phyloP scores from a whole-genome alignment of 2,113 vertebrate genomes.

The Candoia aspera region DNA sequence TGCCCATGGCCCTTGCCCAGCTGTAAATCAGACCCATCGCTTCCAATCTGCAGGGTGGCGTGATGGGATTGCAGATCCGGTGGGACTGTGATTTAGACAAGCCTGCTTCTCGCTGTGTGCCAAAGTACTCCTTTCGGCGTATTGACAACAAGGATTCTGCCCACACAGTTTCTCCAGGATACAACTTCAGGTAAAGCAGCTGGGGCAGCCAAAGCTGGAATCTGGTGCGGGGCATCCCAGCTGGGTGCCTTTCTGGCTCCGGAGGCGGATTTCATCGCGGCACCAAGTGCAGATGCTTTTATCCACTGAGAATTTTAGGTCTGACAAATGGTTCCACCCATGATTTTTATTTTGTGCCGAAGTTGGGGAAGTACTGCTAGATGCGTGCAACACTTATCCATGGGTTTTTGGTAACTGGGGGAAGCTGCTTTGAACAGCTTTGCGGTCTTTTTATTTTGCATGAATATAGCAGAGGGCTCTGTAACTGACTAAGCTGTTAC shows the following conservation, averaged over 20 bases:
- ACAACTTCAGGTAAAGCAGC: constrained; percentile 84
- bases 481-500: background rate
- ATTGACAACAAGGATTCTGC: constrained; percentile 77
- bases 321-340: no score
- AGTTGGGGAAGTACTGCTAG: background rate
- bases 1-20: background rate
- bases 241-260: no score
- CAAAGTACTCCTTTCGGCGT: constrained; percentile 84
- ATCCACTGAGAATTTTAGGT: background rate
- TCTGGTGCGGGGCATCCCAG: background rate
- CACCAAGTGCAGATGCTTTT: background rate
- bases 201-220: background rate
- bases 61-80: constrained; percentile 81
- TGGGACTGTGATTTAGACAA: constrained; percentile 86
- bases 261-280: background rate
- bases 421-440: background rate
- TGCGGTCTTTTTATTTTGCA: background rate
- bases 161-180: constrained; percentile 83
- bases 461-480: background rate
- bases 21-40: no score
- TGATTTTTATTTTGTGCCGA: background rate
- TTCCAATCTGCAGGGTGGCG: constrained; percentile 76
- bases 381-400: background rate
- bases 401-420: background rate
- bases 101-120: constrained; percentile 73